A percentile compares a stretch with the other conserved stretches of the same genome.
Evolutionary conservation across 2,797 vertebrate species (phyloP).

Genomic region (Paguma larvata): DNA sequence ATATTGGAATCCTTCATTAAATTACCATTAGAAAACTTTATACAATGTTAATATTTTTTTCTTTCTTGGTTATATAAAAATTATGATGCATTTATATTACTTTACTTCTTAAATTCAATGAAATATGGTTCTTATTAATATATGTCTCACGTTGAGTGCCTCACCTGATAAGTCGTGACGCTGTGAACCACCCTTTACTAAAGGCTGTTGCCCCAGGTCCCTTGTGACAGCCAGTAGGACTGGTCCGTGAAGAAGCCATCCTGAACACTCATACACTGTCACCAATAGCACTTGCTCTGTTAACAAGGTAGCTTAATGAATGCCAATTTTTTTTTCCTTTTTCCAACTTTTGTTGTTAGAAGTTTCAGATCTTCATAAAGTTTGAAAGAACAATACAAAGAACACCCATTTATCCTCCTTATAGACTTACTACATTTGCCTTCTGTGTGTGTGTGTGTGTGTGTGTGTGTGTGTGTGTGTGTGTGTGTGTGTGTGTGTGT

Average conservation of each 20-base stretch:
- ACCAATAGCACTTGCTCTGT: not conserved
- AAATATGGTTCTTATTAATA: not conserved
- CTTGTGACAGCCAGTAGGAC: not conserved
- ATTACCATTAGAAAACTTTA: not conserved
- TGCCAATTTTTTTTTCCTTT: not conserved
- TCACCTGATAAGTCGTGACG: not conserved
- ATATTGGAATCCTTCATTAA: not conserved
- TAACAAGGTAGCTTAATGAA: not conserved
- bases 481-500: not conserved
- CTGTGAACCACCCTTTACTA: not conserved
- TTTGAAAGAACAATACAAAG: not conserved
- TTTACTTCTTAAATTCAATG: not conserved
- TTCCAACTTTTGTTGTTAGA: not conserved
- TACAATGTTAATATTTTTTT: not conserved
- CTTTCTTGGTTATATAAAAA: not conserved
- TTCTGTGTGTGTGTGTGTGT: not conserved
- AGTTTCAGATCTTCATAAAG: conserved; percentile 1
- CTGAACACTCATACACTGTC: not conserved
- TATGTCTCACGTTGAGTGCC: not conserved
- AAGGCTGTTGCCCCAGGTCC: not conserved
- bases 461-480: not conserved
- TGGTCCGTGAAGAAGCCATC: not conserved
- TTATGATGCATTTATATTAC: not conserved
- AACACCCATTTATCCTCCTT: not conserved
- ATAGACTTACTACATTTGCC: not conserved